Percentiles rank a stretch among this genome's conserved stretches.
These are phyloP conservation scores for Melanargia galathea DNA, from an alignment of 2,888 invertebrate species.

Conservation along the genomic window DNA sequence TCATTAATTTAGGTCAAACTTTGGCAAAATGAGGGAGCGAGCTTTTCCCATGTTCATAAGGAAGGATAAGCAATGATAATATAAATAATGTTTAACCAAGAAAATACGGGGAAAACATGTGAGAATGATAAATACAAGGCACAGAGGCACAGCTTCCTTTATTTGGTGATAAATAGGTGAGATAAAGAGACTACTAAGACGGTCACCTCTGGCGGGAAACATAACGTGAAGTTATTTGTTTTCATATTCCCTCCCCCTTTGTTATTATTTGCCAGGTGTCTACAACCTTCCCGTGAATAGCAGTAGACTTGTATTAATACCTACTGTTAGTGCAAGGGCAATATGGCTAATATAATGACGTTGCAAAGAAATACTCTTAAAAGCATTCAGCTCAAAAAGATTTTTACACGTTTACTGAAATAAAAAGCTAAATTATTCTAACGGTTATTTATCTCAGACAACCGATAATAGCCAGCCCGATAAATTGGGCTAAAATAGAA, in stretches of 20 bases:
- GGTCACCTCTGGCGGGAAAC: conserved; percentile 38
- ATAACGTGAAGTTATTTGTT: conserved; percentile 63
- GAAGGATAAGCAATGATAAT: conserved; percentile 16
- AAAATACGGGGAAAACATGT: conserved; percentile 16
- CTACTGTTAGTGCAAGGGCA: conserved; percentile 1
- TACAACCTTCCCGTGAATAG: conserved; percentile 65
- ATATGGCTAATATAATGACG: conserved; percentile 1
- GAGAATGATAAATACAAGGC: conserved; percentile 24
- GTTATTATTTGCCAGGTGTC: conserved; percentile 79
- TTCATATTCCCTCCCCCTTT: conserved; percentile 60
- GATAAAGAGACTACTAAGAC: conserved; percentile 39
- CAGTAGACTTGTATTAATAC: conserved; percentile 58
- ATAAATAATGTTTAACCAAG: conserved; percentile 14
- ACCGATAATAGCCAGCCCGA: too few relatives aligned
- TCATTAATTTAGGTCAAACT: neutral
- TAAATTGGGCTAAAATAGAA: too few relatives aligned
- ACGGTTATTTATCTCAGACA: too few relatives aligned
- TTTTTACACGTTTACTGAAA: too few relatives aligned
- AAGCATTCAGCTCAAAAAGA: too few relatives aligned
- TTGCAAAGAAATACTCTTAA: too few relatives aligned
- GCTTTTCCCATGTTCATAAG: neutral
- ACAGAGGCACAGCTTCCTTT: conserved; percentile 31
- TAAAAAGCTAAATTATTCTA: too few relatives aligned
- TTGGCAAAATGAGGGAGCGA: neutral
- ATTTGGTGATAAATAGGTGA: conserved; percentile 44